Evolutionary conservation across 2,888 invertebrate species (phyloP).

Genomic region (Plusia festucae): DNA sequence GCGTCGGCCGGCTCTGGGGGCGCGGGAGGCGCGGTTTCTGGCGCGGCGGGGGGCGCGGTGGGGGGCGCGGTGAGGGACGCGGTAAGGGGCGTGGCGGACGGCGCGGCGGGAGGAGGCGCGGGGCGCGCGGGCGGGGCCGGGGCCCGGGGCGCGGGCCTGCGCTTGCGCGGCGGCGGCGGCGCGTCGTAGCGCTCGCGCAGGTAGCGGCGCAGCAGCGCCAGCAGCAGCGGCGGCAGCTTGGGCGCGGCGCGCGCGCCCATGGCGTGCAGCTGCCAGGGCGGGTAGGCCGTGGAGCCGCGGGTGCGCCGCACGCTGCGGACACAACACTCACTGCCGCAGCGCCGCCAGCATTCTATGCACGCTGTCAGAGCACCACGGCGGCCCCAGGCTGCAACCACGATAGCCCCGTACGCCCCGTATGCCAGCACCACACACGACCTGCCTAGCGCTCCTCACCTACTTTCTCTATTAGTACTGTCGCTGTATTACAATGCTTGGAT

Average conservation of each 20-base stretch:
- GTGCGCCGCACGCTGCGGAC: conserved; percentile 14
- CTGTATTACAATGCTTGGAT: not conserved
- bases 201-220: not conserved
- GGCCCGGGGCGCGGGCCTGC: not conserved
- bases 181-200: not conserved
- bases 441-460: not conserved
- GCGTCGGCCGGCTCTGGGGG: not conserved
- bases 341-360: not conserved
- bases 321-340: not conserved
- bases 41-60: too few relatives aligned
- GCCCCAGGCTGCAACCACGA: not conserved
- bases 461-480: too few relatives aligned
- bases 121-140: not conserved
- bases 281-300: not conserved
- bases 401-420: not conserved
- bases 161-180: not conserved
- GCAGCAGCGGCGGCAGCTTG: not conserved
- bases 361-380: not conserved
- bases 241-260: conserved; percentile 1
- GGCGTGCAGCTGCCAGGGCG: not conserved
- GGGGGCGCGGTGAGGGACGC: too few relatives aligned
- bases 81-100: not conserved
- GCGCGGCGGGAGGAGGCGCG: not conserved
- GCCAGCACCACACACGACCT: not conserved
- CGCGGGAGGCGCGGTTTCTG: too few relatives aligned